Conservation (phyloP, 2,888 invertebrate species). For the Achlya flavicornis region DNA sequence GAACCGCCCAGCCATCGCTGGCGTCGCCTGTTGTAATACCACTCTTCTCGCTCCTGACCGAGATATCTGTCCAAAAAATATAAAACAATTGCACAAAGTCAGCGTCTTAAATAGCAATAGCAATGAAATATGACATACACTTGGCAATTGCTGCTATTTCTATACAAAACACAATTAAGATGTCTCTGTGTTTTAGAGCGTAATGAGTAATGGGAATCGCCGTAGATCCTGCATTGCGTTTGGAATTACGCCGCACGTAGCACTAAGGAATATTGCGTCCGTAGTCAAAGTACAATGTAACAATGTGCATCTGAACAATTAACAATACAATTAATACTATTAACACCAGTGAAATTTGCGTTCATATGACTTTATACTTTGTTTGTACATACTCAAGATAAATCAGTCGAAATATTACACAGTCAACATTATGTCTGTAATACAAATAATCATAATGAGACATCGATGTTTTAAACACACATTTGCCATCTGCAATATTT, state of each 20-base stretch:
- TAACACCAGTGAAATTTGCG: too few relatives aligned
- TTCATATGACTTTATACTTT: too few relatives aligned
- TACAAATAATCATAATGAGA: background rate
- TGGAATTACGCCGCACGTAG: background rate
- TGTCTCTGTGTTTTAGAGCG: conserved; percentile 6
- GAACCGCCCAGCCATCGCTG: conserved; percentile 88
- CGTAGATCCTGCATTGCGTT: background rate
- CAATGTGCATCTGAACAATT: background rate
- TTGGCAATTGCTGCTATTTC: conserved; percentile 1
- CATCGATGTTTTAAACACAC: background rate
- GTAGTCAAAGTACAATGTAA: background rate
- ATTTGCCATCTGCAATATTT: background rate
- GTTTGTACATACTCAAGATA: too few relatives aligned
- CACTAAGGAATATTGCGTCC: background rate
- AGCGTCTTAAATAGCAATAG: background rate
- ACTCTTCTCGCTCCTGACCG: conserved; percentile 86
- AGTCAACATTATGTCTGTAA: background rate
- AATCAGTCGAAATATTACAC: background rate
- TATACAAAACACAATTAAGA: conserved; percentile 1
- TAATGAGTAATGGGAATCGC: conserved; percentile 2
- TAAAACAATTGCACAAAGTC: background rate
- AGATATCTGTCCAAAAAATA: conserved; percentile 60
- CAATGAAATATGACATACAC: background rate
- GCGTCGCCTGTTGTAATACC: conserved; percentile 87
- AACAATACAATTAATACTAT: background rate